Evolutionary conservation across 2,888 invertebrate genomes (phyloP), one percentile per base, ranked within the genome.

Genomic region (Caenorhabditis wallacei): DNA sequence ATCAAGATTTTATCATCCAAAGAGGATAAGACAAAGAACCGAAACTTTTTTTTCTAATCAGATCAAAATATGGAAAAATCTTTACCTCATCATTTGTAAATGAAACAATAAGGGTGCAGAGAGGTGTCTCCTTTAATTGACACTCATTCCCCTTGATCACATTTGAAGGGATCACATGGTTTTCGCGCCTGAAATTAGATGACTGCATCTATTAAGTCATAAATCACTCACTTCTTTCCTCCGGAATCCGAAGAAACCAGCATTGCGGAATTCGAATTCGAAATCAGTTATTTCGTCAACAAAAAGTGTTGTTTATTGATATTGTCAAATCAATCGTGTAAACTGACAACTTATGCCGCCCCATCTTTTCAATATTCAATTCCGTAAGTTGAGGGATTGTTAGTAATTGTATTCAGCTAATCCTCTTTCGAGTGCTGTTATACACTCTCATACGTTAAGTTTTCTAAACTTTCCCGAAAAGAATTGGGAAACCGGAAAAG

Each of bases 71-170:
- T n/a, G n/a, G n/a, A n/a, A n/a, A n/a, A n/a, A n/a, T 8, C 30
- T 30, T 46, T n/a, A 80, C 76, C 71, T 87, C 79, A 56, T 72
- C 75, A 61, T 87, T 80, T 22, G 80, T 81, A 69, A 87, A 87
- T 24, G 85, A 83, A 0, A 87, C 74, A 30, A 85, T 84, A 57
- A 87, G 69, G 1, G 84, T 85, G 43, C 84, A 85, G 2, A 87
- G 74, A 13, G 87, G 87, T n/a, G 69, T 13, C 24, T 69, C 40
- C 24, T 68, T 43, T n/a, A 69, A 20, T 30, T 68, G 56, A 24
- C 37, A 35, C 8, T 37, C 43, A n/a, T 54, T 51, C 13, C 24
- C 53, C 8, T 59, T 51, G 5, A 64, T n/a, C 7, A 56, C 43
- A 63, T 63, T 54, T 1, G 53, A 61, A 13, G 75, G 68, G 2